Percentiles rank a stretch among this genome's conserved stretches.
Conservation (phyloP, 2,888 invertebrate species). For the Nasonia oneida region DNA sequence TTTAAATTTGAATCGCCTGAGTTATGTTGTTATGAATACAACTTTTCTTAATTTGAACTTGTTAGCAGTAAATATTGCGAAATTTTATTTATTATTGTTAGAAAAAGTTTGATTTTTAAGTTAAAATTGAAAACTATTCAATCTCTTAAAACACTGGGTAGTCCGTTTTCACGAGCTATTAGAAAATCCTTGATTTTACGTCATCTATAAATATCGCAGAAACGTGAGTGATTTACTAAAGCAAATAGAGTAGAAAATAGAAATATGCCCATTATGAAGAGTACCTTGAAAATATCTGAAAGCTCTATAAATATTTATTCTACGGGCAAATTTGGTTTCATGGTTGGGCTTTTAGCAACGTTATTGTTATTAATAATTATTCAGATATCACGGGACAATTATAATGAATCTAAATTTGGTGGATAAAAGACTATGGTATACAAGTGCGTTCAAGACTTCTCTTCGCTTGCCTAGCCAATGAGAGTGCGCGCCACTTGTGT, state of each 20-base stretch:
- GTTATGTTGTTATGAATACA: background rate
- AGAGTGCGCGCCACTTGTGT: conserved; percentile 49
- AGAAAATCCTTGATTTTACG: conserved; percentile 13
- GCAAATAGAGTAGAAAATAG: conserved; percentile 24
- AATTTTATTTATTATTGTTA: background rate
- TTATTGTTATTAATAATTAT: background rate
- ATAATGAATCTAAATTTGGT: background rate
- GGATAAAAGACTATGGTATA: conserved; percentile 40
- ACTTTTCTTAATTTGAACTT: background rate
- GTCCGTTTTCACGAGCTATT: background rate
- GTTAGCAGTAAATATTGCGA: background rate
- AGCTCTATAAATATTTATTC: conserved; percentile 7
- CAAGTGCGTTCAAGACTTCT: conserved; percentile 29
- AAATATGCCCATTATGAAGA: background rate
- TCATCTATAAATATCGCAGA: conserved; percentile 19
- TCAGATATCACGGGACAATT: background rate
- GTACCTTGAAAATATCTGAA: background rate
- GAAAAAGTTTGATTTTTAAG: background rate
- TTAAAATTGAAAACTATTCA: background rate
- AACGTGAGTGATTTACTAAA: conserved; percentile 18
- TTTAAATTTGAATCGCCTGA: background rate
- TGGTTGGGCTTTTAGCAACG: background rate
- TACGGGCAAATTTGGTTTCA: background rate
- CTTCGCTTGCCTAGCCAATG: conserved; percentile 21
- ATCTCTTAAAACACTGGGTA: background rate